These are phyloP conservation scores for Tryphoninae sp. DNA, from an alignment of 2,888 invertebrate genomes.

Conservation along the genomic window DNA sequence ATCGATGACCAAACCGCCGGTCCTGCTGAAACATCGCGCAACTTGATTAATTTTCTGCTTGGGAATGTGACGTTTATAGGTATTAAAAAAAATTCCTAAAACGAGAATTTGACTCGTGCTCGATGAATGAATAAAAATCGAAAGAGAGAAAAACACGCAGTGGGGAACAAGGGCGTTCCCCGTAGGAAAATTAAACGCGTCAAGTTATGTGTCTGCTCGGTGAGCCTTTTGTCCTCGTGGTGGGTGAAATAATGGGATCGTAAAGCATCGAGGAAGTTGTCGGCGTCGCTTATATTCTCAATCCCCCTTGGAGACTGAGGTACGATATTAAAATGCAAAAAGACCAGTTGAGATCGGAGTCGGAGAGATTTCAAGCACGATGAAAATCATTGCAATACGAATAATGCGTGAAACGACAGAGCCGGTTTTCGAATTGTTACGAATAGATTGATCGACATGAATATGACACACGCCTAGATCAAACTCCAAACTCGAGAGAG, in stretches of 20 bases:
- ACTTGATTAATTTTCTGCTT: too few relatives aligned
- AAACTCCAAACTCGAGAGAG: neutral
- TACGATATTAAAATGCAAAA: constrained; percentile 68
- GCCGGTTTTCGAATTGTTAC: neutral
- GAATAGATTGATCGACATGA: constrained; percentile 5
- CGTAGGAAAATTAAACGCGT: constrained; percentile 44
- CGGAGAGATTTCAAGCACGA: neutral
- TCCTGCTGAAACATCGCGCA: too few relatives aligned
- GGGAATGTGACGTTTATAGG: too few relatives aligned
- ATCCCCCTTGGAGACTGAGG: constrained; percentile 58
- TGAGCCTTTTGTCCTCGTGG: constrained; percentile 61
- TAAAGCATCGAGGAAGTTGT: constrained; percentile 64
- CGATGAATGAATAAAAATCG: constrained; percentile 40
- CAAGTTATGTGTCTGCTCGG: constrained; percentile 68
- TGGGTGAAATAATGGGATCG: constrained; percentile 69
- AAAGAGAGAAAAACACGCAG: constrained; percentile 65
- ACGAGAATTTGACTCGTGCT: constrained; percentile 25
- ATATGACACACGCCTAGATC: constrained; percentile 55
- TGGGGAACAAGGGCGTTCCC: constrained; percentile 65
- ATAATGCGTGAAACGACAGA: too few relatives aligned
- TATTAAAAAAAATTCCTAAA: neutral
- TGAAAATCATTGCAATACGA: constrained; percentile 4
- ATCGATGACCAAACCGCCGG: too few relatives aligned
- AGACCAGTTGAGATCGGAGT: constrained; percentile 25
- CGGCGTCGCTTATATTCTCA: constrained; percentile 29